These are phyloP conservation scores for Hetaerina titia DNA, from an alignment of 2,888 invertebrate species.

Conservation along the genomic window DNA sequence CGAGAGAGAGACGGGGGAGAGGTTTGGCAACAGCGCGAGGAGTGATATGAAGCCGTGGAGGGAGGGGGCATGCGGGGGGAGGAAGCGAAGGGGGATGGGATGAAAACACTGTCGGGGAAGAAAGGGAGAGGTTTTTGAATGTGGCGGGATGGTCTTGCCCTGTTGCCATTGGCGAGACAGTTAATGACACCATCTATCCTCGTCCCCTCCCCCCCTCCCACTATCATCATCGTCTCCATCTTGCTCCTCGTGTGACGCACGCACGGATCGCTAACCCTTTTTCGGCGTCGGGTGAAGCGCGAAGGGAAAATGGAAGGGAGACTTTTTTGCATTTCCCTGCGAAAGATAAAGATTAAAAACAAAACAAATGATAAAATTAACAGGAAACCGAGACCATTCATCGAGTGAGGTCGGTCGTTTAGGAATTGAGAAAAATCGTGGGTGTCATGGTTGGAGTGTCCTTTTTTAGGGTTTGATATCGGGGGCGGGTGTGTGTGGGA, in stretches of 20 bases:
- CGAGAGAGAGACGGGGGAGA: background rate
- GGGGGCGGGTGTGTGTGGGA: too few species aligned
- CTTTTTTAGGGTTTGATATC: too few species aligned
- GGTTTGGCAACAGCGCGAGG: background rate
- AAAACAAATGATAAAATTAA: too few species aligned
- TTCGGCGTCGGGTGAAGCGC: background rate
- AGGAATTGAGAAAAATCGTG: too few species aligned
- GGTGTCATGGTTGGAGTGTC: too few species aligned
- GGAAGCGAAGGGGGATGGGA: background rate
- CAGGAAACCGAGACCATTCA: too few species aligned
- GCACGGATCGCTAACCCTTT: background rate
- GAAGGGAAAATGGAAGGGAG: too few species aligned
- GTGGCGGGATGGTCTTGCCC: slow-evolving; percentile 26
- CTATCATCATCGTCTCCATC: background rate
- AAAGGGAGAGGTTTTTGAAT: background rate
- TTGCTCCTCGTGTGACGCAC: background rate
- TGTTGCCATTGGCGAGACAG: slow-evolving; percentile 35
- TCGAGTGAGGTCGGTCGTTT: too few species aligned
- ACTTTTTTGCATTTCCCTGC: too few species aligned
- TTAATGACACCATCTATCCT: background rate
- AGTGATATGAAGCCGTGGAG: background rate
- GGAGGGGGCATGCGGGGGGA: background rate
- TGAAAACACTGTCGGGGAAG: background rate
- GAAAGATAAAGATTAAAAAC: too few species aligned
- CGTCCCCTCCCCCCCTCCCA: background rate